phyloP scores from a whole-genome alignment of 30 jellyfish, hydroid and myxozoan genomes.

The Aurelia coerulea region DNA sequence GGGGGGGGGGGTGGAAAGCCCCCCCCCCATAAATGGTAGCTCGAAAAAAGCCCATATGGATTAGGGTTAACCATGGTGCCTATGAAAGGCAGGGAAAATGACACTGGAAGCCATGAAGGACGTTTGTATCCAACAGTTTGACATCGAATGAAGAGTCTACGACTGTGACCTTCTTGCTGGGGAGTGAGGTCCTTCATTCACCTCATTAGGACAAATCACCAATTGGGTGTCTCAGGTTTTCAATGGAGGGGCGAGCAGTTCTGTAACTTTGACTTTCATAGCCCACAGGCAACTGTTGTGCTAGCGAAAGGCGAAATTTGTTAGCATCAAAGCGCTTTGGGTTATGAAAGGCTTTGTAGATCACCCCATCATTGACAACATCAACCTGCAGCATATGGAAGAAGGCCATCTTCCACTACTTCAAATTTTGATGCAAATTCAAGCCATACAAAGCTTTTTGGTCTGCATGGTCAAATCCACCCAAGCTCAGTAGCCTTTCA shows the following conservation, averaged over 20 bases:
- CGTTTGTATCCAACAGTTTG: too few species aligned
- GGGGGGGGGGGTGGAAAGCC: too few species aligned
- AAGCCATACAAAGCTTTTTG: slow-evolving; percentile 21
- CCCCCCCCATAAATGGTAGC: too few species aligned
- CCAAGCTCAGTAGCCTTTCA: slow-evolving; percentile 37
- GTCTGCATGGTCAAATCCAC: slow-evolving; percentile 50
- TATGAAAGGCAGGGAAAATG: too few species aligned
- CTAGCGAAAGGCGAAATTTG: background rate
- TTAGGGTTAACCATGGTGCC: too few species aligned
- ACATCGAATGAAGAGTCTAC: too few species aligned
- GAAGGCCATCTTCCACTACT: slow-evolving; percentile 51
- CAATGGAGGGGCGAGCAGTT: slow-evolving; percentile 28
- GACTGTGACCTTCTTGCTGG: too few species aligned
- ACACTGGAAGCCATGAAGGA: too few species aligned
- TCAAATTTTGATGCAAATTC: slow-evolving; percentile 6
- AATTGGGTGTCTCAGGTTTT: too few species aligned
- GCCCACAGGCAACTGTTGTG: slow-evolving; percentile 21
- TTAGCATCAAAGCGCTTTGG: slow-evolving; percentile 20
- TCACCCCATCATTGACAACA: slow-evolving; percentile 45
- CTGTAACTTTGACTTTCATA: slow-evolving; percentile 6
- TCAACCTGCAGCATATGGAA: slow-evolving; percentile 37
- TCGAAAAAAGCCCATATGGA: too few species aligned
- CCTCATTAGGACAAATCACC: too few species aligned
- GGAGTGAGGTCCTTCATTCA: too few species aligned
- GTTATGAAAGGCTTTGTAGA: slow-evolving; percentile 17